Percentiles rank a stretch among this genome's conserved stretches.
phyloP scores from a whole-genome alignment of 2,888 invertebrate genomes.

The Cataglyphis rosenhaueri region DNA sequence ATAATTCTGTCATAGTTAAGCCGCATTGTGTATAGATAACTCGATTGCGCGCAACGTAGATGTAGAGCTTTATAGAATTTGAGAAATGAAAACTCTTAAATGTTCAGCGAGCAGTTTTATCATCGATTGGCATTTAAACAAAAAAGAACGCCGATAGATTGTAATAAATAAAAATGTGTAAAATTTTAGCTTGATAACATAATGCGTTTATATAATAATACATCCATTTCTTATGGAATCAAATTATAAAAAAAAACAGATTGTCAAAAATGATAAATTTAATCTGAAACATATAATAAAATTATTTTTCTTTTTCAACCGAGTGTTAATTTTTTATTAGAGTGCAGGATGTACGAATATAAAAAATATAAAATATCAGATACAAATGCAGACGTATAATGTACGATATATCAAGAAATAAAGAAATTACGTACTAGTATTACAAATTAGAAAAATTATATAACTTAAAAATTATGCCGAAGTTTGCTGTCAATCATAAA shows the following conservation, averaged over 20 bases:
- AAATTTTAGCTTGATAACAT: not conserved
- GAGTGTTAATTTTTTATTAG: not conserved
- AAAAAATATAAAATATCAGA: not conserved
- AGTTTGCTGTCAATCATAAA: conserved; percentile 18
- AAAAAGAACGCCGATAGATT: not conserved
- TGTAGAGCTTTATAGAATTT: not conserved
- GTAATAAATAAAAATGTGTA: conserved; percentile 3
- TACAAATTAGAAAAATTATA: not conserved
- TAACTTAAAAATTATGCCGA: not conserved
- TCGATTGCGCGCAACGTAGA: not conserved
- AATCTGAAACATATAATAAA: not conserved
- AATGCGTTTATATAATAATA: not conserved
- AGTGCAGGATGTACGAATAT: not conserved
- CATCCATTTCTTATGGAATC: not conserved
- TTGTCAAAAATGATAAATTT: not conserved
- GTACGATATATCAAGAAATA: not conserved
- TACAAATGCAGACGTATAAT: not conserved
- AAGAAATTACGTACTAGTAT: not conserved
- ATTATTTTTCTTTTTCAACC: conserved; percentile 3
- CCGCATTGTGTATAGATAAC: conserved; percentile 61
- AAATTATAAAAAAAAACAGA: not conserved
- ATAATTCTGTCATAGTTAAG: conserved; percentile 53
- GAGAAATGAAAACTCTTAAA: not conserved
- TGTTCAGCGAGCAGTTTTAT: not conserved
- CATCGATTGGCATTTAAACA: not conserved